phyloP scores from a whole-genome alignment of 23 tunicate genomes.

The Halocynthia aurantium region DNA sequence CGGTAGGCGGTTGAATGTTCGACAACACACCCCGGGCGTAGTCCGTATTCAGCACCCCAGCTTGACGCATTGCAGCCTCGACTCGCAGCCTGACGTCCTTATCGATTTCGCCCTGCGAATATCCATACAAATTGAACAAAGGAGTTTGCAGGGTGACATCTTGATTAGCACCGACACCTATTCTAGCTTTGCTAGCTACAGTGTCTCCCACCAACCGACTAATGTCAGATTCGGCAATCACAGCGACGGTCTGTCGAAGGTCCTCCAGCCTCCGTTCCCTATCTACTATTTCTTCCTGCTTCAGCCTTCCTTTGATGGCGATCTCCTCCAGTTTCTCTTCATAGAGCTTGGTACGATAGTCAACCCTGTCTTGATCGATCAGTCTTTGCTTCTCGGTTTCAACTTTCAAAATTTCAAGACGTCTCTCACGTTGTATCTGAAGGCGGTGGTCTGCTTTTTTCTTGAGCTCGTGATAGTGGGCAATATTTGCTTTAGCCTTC shows the following conservation, averaged over 20 bases:
- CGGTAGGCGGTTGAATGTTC: conserved; percentile 66
- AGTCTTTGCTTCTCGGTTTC: conserved; percentile 44
- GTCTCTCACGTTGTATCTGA: conserved; percentile 22
- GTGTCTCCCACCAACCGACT: conserved; percentile 68
- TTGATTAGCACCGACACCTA: conserved; percentile 55
- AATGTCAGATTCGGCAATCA: conserved; percentile 44
- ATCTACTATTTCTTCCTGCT: conserved; percentile 33
- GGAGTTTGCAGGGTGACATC: conserved; percentile 80
- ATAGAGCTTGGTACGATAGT: conserved; percentile 31
- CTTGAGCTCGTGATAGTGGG: conserved; percentile 23
- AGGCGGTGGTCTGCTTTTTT: background rate
- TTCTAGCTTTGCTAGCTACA: conserved; percentile 54
- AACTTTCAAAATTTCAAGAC: conserved; percentile 32
- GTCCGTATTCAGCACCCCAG: conserved; percentile 47
- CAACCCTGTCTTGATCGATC: conserved; percentile 42
- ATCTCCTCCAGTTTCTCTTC: conserved; percentile 38
- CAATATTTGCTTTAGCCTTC: conserved; percentile 29
- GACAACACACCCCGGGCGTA: conserved; percentile 55
- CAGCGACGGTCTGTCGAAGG: conserved; percentile 62
- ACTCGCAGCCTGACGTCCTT: conserved; percentile 70
- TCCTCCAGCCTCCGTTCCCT: conserved; percentile 32
- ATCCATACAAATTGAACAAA: conserved; percentile 48
- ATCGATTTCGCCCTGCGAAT: conserved; percentile 44
- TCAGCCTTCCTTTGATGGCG: conserved; percentile 15
- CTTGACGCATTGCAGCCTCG: conserved; percentile 68